These are phyloP conservation scores for Philopedon plagiatum DNA, from an alignment of 2,888 invertebrate genomes.

Conservation along the genomic window DNA sequence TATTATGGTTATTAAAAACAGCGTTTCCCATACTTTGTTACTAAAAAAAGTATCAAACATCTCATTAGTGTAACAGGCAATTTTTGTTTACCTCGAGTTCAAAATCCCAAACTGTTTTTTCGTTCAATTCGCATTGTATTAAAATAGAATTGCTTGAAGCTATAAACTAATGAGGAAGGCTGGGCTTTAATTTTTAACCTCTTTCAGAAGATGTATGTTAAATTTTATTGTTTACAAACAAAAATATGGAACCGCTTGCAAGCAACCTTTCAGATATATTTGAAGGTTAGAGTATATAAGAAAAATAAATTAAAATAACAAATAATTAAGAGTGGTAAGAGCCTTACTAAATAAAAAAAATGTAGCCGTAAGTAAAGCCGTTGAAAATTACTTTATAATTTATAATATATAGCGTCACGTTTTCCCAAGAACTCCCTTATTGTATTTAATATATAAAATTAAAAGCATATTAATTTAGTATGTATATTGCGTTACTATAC, in stretches of 20 bases:
- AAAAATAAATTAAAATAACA: too few species aligned
- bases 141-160: neutral
- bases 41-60: too few species aligned
- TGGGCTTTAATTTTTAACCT: neutral
- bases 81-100: neutral
- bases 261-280: too few species aligned
- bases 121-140: conserved; percentile 16
- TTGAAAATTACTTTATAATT: too few species aligned
- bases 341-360: too few species aligned
- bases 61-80: conserved; percentile 6
- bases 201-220: neutral
- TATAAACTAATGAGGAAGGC: conserved; percentile 24
- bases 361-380: too few species aligned
- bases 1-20: too few species aligned
- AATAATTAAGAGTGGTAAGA: too few species aligned
- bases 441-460: neutral
- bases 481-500: neutral
- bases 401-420: too few species aligned
- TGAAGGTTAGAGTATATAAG: too few species aligned
- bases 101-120: neutral
- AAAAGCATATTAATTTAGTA: neutral
- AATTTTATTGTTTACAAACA: neutral
- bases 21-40: too few species aligned
- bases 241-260: too few species aligned
- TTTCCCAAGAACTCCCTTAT: neutral